A percentile compares a stretch with the other conserved stretches of the same genome.
phyloP scores from a whole-genome alignment of 37 sponge, comb jelly and placozoan genomes.

The Crambe crambe region DNA sequence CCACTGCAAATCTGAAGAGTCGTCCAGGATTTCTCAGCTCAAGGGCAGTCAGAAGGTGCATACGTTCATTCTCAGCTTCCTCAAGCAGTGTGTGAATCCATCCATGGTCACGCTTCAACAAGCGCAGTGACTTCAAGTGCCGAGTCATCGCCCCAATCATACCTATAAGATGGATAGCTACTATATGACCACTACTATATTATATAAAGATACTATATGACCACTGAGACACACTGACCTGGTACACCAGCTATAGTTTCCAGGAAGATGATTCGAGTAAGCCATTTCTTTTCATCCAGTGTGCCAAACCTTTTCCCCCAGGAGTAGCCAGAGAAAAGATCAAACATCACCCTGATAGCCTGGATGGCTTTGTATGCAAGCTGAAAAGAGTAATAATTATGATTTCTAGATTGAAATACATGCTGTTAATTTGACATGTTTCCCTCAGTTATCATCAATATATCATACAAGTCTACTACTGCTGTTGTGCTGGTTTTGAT shows the following conservation, averaged over 20 bases:
- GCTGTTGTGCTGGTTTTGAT: too few relatives aligned
- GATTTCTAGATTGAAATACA: too few relatives aligned
- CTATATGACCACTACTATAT: too few relatives aligned
- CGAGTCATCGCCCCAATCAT: conserved; percentile 92
- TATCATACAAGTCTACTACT: too few relatives aligned
- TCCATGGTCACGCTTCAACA: conserved; percentile 82
- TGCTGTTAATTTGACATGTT: too few relatives aligned
- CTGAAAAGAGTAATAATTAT: conserved; percentile 46
- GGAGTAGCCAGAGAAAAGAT: conserved; percentile 81
- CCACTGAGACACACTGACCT: conserved; percentile 6
- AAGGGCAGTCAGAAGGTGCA: conserved; percentile 89
- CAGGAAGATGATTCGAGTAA: conserved; percentile 88
- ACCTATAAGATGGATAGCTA: conserved; percentile 34
- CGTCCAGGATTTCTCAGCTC: conserved; percentile 67
- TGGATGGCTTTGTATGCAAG: conserved; percentile 70
- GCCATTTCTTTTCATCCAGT: conserved; percentile 87
- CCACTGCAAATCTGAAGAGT: conserved; percentile 65
- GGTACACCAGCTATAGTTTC: conserved; percentile 95
- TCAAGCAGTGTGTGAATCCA: conserved; percentile 95
- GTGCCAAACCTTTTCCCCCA: conserved; percentile 74
- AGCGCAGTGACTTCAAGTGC: conserved; percentile 81
- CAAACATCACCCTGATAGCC: conserved; percentile 60
- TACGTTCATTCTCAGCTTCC: conserved; percentile 96
- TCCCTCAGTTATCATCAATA: too few relatives aligned
- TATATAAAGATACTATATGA: too few relatives aligned